A percentile compares a stretch with the other conserved stretches of the same genome.
phyloP scores from a whole-genome alignment of 2,797 vertebrate species.

The Sphenopsis melanotis region DNA sequence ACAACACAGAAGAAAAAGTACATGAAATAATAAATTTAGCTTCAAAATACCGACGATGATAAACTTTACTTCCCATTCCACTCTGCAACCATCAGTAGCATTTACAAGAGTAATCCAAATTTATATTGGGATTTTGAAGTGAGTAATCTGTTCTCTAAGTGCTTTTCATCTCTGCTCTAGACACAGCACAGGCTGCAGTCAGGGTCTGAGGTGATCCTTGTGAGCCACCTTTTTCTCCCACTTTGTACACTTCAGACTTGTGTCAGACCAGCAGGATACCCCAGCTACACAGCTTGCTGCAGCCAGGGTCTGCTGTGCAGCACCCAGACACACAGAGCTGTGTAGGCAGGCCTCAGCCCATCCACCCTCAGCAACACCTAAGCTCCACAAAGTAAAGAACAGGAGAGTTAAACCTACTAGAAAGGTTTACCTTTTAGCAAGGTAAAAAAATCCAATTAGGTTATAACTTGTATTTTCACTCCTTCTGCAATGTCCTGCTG shows the following conservation, averaged over 20 bases:
- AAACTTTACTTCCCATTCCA: not conserved
- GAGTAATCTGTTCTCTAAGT: not conserved
- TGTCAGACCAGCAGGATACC: not conserved
- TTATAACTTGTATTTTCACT: not conserved
- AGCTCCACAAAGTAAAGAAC: not conserved
- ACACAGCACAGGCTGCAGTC: not conserved
- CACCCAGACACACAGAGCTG: not conserved
- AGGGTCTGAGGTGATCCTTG: not conserved
- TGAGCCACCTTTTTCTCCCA: not conserved
- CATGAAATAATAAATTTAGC: not conserved
- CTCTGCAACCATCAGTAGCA: not conserved
- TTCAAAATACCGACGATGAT: rapidly evolving
- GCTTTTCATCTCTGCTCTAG: not conserved
- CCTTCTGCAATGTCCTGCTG: not conserved
- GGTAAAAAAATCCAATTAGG: not conserved
- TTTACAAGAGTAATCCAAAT: not conserved
- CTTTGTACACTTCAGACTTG: not conserved
- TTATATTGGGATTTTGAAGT: not conserved
- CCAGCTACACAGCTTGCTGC: not conserved
- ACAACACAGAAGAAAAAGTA: not conserved
- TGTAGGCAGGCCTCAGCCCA: not conserved
- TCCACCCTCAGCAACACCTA: not conserved
- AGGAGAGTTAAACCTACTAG: not conserved
- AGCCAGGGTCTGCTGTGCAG: not conserved
- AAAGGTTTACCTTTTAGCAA: not conserved